Evolutionary conservation across 64 coral and sea anemone species (phyloP), one percentile per base, ranked within the genome.

Genomic region (Actinia tenebrosa): DNA sequence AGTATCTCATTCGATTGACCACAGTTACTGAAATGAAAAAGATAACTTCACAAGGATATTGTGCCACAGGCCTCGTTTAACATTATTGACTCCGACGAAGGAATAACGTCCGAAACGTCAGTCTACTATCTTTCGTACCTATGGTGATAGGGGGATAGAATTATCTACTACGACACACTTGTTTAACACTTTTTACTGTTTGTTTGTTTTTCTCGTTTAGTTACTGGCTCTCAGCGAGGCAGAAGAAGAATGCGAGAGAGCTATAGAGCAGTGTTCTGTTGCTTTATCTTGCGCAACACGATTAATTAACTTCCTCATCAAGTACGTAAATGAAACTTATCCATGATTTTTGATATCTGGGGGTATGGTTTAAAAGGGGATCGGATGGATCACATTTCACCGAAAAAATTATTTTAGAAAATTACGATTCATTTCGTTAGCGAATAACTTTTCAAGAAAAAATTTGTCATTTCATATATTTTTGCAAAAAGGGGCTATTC

Each of bases 241-340:
- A 43, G 97, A 99, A 62, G 97, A 99, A 53, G 97, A 99, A 46
- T 99, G 97, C 80, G 88, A 99, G 84, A 68, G 97, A 88, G 88
- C 85, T 71, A 99, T 99, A 53, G 90, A 99, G 64, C 58, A 80
- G 64, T 84, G 88, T 19, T 82, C 91, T 22, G 85, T 86, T 68
- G 87, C 91, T 16, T 88, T 99, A 60, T 99, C 97, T 26, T 99
- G 93, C 81, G 97, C 90, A 7, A 99, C 93, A 10, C 93, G 97
- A 44, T 87, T 99, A 60, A 87, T 99, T 54, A 99, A 95, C 89
- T 94, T 91, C 56, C 86, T 99, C 10, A 95, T 95, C 61, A 99
- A 98, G 96, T 98, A 92, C 83, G 96, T 89, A 75, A 75, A 75
- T 10, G 10, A 1, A 8, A 3, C 22, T 66, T 66, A 16, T 58